These are phyloP conservation scores for Catagonus wagneri DNA, from an alignment of 2,113 vertebrate species.

Conservation along the genomic window DNA sequence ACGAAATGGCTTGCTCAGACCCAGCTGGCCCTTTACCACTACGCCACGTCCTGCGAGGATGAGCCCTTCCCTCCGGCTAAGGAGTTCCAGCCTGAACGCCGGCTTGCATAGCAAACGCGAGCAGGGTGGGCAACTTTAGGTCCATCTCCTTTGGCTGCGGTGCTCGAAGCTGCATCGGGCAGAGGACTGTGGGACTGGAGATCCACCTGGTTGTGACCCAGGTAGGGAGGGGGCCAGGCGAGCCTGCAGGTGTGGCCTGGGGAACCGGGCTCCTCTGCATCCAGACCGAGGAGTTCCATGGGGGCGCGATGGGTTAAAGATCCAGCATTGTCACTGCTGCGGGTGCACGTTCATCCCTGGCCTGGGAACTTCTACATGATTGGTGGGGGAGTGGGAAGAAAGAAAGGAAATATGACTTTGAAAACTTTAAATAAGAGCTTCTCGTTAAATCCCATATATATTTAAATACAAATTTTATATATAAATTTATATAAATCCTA, in stretches of 20 bases:
- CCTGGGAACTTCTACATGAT: too few relatives aligned
- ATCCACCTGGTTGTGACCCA: constrained; percentile 93
- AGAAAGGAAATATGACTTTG: background rate
- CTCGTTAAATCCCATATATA: background rate
- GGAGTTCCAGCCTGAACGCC: constrained; percentile 92
- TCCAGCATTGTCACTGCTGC: too few relatives aligned
- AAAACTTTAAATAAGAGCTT: background rate
- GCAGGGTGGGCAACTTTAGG: constrained; percentile 95
- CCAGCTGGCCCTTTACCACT: constrained; percentile 96
- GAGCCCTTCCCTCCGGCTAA: constrained; percentile 89
- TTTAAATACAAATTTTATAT: too few relatives aligned
- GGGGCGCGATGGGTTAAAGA: too few relatives aligned
- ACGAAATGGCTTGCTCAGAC: constrained; percentile 86
- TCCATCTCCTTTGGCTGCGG: constrained; percentile 97
- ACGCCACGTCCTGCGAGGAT: constrained; percentile 93
- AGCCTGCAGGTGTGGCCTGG: background rate
- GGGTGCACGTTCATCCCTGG: too few relatives aligned
- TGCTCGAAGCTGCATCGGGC: constrained; percentile 94
- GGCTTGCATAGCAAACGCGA: constrained; percentile 90
- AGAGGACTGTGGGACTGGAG: constrained; percentile 94
- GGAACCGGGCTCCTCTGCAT: background rate
- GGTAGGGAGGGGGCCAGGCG: constrained; percentile 80
- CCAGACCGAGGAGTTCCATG: background rate
- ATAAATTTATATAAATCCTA: too few relatives aligned
- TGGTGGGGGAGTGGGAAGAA: too few relatives aligned